Conservation (phyloP, 2,113 vertebrate species). For the Semnornis frantzii region DNA sequence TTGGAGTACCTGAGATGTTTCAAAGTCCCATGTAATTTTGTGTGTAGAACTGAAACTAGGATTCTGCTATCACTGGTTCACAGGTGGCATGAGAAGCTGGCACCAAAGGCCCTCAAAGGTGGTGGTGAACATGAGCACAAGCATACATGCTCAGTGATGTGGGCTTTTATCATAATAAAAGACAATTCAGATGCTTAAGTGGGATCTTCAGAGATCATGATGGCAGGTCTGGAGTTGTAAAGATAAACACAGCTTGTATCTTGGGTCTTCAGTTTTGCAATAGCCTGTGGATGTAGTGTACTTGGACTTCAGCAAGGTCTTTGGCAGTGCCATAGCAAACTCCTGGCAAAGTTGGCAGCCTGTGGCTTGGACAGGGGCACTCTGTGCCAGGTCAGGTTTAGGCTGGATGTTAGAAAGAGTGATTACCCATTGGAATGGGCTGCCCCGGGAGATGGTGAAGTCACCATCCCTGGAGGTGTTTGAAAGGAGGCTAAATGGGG, state of each 20-base stretch:
- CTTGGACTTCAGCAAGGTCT: no score
- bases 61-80: not conserved
- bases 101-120: not conserved
- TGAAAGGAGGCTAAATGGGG: no score
- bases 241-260: not conserved
- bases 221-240: not conserved
- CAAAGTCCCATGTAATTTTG: not conserved
- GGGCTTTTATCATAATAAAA: not conserved
- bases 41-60: not conserved
- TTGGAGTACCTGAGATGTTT: not conserved
- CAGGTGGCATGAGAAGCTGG: fast-evolving
- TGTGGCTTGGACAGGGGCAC: no score
- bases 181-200: not conserved
- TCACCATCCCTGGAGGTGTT: no score
- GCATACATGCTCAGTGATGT: fast-evolving
- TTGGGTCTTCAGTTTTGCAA: not conserved
- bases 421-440: no score
- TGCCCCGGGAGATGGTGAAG: no score
- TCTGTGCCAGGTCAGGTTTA: no score
- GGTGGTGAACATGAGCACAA: not conserved
- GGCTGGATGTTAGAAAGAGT: no score
- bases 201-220: not conserved
- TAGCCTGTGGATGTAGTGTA: no score
- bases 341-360: no score
- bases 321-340: no score